phyloP scores from a whole-genome alignment of 92 coral and sea anemone species.

The Montipora capitata region DNA sequence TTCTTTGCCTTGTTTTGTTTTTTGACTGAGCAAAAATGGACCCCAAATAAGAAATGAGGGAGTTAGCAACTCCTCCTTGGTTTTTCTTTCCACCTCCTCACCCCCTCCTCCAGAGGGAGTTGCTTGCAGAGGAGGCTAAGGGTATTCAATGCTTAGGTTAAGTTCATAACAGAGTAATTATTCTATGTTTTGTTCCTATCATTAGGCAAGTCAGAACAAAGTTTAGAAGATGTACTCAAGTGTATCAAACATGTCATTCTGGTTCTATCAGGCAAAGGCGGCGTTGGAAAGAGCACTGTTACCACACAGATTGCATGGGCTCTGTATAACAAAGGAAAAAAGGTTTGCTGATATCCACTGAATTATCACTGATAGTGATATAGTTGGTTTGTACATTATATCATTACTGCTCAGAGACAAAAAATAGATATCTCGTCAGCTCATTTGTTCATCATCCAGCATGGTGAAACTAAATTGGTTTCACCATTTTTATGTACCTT shows the following conservation, averaged over 20 bases:
- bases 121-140: too few relatives aligned
- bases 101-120: background rate
- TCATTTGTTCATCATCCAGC: constrained; percentile 55
- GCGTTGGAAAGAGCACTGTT: constrained; percentile 96
- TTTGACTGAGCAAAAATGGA: too few relatives aligned
- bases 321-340: constrained; percentile 86
- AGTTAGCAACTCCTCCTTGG: too few relatives aligned
- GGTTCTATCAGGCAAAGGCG: constrained; percentile 97
- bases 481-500: too few relatives aligned
- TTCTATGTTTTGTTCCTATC: background rate
- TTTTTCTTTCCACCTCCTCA: background rate
- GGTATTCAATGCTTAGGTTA: background rate
- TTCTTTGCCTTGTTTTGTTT: too few relatives aligned
- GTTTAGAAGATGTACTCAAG: constrained; percentile 34
- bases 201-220: constrained; percentile 37
- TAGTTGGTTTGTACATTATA: too few relatives aligned
- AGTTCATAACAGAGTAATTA: background rate
- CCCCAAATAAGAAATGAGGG: too few relatives aligned
- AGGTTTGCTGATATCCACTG: constrained; percentile 72
- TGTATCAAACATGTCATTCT: constrained; percentile 88
- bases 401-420: too few relatives aligned
- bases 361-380: constrained; percentile 3
- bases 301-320: constrained; percentile 96
- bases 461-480: too few relatives aligned
- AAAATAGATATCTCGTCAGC: constrained; percentile 12